These are phyloP conservation scores for Scaptomyza graminum DNA, from an alignment of 1,140 invertebrate species.

Conservation along the genomic window DNA sequence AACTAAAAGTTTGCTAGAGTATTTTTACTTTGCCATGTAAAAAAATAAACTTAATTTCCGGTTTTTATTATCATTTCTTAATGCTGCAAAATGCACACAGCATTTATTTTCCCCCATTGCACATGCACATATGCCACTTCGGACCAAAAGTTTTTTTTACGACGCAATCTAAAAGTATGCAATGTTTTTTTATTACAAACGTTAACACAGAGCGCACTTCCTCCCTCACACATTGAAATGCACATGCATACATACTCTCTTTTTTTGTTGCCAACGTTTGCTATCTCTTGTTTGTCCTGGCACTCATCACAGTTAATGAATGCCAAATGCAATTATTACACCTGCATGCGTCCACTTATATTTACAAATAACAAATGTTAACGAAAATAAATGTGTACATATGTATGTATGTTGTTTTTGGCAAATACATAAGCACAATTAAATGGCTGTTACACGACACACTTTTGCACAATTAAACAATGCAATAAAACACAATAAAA, in stretches of 20 bases:
- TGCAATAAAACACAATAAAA: constrained; percentile 40
- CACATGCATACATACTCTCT: too few species aligned
- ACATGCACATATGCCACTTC: constrained; percentile 20
- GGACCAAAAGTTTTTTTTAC: constrained; percentile 45
- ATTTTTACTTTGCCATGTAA: neutral
- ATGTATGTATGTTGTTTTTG: neutral
- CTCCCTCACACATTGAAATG: neutral
- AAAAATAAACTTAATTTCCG: neutral
- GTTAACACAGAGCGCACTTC: constrained; percentile 1
- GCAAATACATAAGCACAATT: neutral
- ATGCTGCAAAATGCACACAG: constrained; percentile 12
- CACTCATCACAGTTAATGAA: constrained; percentile 67
- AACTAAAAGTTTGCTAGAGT: too few species aligned
- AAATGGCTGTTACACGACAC: neutral
- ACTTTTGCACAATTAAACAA: constrained; percentile 32
- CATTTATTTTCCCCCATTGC: neutral
- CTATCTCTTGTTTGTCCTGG: neutral
- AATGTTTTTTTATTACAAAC: constrained; percentile 48
- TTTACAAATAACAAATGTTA: neutral
- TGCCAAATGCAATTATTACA: constrained; percentile 76
- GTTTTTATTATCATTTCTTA: neutral
- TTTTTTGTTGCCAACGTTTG: too few species aligned
- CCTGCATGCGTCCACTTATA: constrained; percentile 55
- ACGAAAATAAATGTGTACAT: neutral
- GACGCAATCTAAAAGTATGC: constrained; percentile 57